Evolutionary conservation across 2,113 vertebrate species (phyloP).

Genomic region (Myotis lucifugus): DNA sequence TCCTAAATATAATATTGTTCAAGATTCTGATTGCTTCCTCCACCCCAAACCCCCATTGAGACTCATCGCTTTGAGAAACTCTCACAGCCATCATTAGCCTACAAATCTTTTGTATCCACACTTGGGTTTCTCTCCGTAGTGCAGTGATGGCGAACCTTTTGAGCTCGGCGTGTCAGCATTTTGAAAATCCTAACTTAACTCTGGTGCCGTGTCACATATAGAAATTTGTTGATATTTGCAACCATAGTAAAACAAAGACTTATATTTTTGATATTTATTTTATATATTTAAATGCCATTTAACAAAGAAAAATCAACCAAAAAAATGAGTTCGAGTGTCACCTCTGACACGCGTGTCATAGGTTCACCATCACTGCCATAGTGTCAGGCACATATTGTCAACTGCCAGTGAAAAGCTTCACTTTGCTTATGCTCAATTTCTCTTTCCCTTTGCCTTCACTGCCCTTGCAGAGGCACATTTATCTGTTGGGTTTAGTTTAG

Average conservation of each 20-base stretch:
- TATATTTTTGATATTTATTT: no score
- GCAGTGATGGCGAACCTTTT: no score
- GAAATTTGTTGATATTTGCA: no score
- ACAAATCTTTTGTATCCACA: neutral
- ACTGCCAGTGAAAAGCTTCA: neutral
- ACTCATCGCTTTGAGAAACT: neutral
- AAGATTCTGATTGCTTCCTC: neutral
- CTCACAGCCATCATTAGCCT: neutral
- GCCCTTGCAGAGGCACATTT: neutral
- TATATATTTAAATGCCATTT: no score
- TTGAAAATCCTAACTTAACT: no score
- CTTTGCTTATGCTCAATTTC: neutral
- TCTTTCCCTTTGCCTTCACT: neutral
- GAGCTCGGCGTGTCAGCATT: no score
- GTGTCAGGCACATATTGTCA: neutral
- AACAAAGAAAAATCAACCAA: no score
- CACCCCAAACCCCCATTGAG: neutral
- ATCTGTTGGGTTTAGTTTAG: neutral
- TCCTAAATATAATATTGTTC: conserved; percentile 16
- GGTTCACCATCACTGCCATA: no score
- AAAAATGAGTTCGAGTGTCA: no score
- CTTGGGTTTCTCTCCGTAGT: neutral
- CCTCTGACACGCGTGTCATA: no score
- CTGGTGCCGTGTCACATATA: no score
- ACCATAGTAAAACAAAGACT: no score